These are phyloP conservation scores for Agapetus fuscipes DNA, from an alignment of 2,888 invertebrate species.

Conservation along the genomic window DNA sequence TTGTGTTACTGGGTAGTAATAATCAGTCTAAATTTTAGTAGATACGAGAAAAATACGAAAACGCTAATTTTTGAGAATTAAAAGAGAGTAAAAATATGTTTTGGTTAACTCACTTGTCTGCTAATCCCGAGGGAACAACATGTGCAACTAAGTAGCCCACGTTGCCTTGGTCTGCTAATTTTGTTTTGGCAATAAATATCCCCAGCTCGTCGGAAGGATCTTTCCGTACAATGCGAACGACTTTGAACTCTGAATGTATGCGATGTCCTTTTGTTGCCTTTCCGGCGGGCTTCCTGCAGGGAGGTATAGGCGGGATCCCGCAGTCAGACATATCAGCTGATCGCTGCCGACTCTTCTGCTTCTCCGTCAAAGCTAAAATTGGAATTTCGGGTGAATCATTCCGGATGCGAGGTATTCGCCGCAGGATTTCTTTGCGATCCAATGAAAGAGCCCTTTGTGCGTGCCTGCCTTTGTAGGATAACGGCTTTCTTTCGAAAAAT, in stretches of 20 bases:
- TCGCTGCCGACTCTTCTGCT: conserved; percentile 42
- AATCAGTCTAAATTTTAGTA: too few species aligned
- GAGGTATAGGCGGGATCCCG: conserved; percentile 44
- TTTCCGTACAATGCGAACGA: conserved; percentile 47
- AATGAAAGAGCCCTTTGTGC: conserved; percentile 46
- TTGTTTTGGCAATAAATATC: conserved; percentile 61
- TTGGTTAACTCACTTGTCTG: conserved; percentile 57
- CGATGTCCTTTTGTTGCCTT: conserved; percentile 32
- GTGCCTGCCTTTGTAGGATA: conserved; percentile 29
- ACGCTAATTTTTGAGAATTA: too few species aligned
- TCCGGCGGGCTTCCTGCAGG: conserved; percentile 32
- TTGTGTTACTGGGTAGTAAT: too few species aligned
- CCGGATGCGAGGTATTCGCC: conserved; percentile 39
- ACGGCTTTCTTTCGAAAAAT: conserved; percentile 10
- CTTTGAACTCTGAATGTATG: conserved; percentile 34
- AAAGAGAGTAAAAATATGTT: too few species aligned
- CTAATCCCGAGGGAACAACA: conserved; percentile 59
- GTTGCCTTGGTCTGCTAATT: conserved; percentile 48
- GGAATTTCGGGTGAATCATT: conserved; percentile 36
- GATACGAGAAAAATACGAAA: too few species aligned
- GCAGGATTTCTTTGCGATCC: conserved; percentile 45
- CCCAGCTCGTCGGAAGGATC: conserved; percentile 55
- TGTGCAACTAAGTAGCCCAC: conserved; percentile 61
- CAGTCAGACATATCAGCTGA: conserved; percentile 33
- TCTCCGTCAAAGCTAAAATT: conserved; percentile 40